Evolutionary conservation across 2,888 invertebrate genomes (phyloP).

Genomic region (Prenolepis imparis): DNA sequence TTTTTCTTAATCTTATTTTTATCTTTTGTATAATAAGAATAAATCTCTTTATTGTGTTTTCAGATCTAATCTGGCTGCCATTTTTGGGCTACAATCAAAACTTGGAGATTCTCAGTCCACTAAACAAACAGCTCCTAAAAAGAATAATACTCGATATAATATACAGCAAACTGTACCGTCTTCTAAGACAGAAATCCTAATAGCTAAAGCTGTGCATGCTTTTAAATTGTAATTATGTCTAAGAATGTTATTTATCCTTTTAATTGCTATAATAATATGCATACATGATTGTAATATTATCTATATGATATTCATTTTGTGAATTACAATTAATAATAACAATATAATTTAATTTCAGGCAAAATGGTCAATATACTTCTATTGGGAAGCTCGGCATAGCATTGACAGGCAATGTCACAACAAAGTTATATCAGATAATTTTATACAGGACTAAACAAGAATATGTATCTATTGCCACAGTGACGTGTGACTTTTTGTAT

Average conservation of each 20-base stretch:
- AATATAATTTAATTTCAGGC: constrained; percentile 69
- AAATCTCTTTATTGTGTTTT: constrained; percentile 42
- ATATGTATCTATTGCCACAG: constrained; percentile 78
- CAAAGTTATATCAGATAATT: constrained; percentile 81
- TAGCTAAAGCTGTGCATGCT: constrained; percentile 80
- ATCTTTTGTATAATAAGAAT: not conserved
- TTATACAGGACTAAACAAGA: constrained; percentile 83
- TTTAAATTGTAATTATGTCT: constrained; percentile 79
- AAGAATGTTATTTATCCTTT: not conserved
- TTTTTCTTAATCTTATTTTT: not conserved
- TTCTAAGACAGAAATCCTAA: constrained; percentile 78
- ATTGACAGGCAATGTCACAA: constrained; percentile 78
- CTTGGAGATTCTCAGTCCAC: constrained; percentile 31
- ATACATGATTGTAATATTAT: constrained; percentile 3
- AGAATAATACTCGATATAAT: constrained; percentile 56
- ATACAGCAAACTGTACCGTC: constrained; percentile 66
- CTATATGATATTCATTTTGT: constrained; percentile 6
- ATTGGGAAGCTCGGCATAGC: constrained; percentile 84
- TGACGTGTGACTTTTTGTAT: constrained; percentile 80
- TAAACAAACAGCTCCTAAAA: constrained; percentile 67
- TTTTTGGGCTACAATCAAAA: constrained; percentile 75
- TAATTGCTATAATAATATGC: constrained; percentile 4
- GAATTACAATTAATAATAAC: constrained; percentile 7
- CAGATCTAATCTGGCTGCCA: constrained; percentile 81
- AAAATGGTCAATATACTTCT: constrained; percentile 81